These are phyloP conservation scores for Orthonyx spaldingii DNA, from an alignment of 2,113 vertebrate genomes.

Conservation along the genomic window DNA sequence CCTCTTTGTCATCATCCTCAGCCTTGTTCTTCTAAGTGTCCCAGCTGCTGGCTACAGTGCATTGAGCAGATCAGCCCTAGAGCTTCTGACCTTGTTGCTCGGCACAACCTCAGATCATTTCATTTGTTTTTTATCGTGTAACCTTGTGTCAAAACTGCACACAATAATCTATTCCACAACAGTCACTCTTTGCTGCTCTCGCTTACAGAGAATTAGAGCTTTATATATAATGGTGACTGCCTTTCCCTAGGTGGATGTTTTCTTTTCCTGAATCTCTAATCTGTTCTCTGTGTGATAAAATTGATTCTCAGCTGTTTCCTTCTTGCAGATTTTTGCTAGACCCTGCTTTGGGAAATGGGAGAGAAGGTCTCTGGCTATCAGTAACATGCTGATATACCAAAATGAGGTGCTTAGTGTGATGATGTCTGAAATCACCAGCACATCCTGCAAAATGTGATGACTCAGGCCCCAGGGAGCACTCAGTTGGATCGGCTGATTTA, in stretches of 20 bases:
- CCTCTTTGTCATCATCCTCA: not conserved
- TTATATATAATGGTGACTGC: not conserved
- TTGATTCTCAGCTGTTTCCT: not conserved
- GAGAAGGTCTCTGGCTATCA: not conserved
- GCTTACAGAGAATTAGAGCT: not conserved
- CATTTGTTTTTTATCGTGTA: not conserved
- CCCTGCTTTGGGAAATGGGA: not conserved
- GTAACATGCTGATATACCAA: not conserved
- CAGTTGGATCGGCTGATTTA: rapidly evolving
- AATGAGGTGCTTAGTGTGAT: not conserved
- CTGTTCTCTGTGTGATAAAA: not conserved
- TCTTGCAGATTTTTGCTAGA: not conserved
- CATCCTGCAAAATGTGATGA: not conserved
- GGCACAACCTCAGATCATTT: not conserved
- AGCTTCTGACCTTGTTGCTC: not conserved
- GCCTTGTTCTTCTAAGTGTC: not conserved
- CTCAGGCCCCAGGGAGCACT: not conserved
- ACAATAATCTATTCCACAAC: not conserved
- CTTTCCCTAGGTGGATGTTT: not conserved
- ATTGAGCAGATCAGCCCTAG: not conserved
- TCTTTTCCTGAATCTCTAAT: not conserved
- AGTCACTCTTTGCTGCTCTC: not conserved
- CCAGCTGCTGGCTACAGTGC: not conserved
- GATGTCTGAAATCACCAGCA: not conserved
- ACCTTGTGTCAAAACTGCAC: not conserved